These are phyloP conservation scores for Porphyrio hochstetteri DNA, from an alignment of 2,113 vertebrate species.

Conservation along the genomic window DNA sequence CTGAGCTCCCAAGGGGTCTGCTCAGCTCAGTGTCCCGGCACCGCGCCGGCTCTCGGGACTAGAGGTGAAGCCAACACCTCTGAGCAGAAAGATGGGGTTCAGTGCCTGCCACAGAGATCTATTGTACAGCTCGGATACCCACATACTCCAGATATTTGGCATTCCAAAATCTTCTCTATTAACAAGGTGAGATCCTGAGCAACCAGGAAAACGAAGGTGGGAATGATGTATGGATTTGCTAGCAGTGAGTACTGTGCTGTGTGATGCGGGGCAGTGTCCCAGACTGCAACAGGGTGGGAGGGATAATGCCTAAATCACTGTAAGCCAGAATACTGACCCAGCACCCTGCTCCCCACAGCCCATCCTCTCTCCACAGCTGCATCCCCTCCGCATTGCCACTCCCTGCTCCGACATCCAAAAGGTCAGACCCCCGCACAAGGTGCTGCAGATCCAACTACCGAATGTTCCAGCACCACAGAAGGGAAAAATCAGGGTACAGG, in stretches of 20 bases:
- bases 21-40: neutral
- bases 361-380: neutral
- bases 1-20: neutral
- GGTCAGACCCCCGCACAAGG: neutral
- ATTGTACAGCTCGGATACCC: neutral
- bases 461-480: fast-evolving
- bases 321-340: neutral
- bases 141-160: neutral
- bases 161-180: neutral
- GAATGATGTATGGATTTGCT: neutral
- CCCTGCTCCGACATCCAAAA: neutral
- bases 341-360: neutral
- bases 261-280: neutral
- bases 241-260: neutral
- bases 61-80: neutral
- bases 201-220: neutral
- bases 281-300: fast-evolving
- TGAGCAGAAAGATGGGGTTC: neutral
- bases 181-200: slow-evolving; percentile 34
- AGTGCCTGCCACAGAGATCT: neutral
- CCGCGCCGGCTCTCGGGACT: too few species aligned
- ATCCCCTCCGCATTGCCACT: fast-evolving
- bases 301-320: neutral
- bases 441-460: fast-evolving
- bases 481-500: fast-evolving